Conservation (phyloP, 2,113 vertebrate species). For the Carassius carassius region DNA sequence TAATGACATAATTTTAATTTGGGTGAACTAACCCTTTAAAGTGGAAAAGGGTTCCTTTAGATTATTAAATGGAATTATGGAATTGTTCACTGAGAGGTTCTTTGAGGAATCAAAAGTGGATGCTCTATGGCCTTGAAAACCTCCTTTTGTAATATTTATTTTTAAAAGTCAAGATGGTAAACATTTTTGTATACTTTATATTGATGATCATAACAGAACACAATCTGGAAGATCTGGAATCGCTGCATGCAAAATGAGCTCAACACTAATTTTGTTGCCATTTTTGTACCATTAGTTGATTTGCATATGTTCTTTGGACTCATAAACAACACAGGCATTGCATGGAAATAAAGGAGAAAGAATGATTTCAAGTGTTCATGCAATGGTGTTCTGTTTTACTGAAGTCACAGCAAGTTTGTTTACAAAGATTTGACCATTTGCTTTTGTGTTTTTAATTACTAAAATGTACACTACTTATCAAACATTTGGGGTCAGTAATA, state of each 20-base stretch:
- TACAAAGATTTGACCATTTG: too few relatives aligned
- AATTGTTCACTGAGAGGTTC: not conserved
- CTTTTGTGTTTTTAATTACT: too few relatives aligned
- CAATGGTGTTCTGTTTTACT: not conserved
- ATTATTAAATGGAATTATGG: not conserved
- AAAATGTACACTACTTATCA: too few relatives aligned
- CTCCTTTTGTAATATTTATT: not conserved
- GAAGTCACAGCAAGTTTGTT: too few relatives aligned
- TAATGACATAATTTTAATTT: too few relatives aligned
- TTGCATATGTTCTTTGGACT: not conserved
- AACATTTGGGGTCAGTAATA: too few relatives aligned
- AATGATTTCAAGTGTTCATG: too few relatives aligned
- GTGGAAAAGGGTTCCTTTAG: not conserved
- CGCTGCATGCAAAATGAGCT: not conserved
- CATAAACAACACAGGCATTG: not conserved
- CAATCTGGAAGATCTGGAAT: not conserved
- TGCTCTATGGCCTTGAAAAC: not conserved
- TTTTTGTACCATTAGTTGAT: not conserved
- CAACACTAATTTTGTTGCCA: not conserved
- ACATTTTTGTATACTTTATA: not conserved
- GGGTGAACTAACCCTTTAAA: not conserved
- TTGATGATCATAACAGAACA: not conserved
- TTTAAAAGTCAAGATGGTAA: not conserved
- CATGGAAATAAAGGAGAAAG: not conserved
- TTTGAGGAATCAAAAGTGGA: not conserved